phyloP scores from a whole-genome alignment of 2,113 vertebrate genomes.

The Nerophis lumbriciformis region DNA sequence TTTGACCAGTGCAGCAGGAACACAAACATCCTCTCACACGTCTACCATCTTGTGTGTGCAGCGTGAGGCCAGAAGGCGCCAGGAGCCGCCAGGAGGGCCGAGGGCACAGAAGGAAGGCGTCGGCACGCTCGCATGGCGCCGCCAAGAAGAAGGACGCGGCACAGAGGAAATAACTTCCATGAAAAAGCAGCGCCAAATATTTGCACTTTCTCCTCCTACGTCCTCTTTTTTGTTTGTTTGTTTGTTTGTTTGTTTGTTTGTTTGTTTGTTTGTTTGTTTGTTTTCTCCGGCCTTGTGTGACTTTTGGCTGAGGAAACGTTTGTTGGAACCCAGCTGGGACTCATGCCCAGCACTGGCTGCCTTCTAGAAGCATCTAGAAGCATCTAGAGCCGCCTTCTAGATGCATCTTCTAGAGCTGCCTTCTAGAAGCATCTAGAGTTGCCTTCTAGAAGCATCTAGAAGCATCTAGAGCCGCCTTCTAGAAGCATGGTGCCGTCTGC shows the following conservation, averaged over 20 bases:
- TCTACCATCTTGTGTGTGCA: conserved; percentile 46
- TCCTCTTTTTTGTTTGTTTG: conserved; percentile 55
- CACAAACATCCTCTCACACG: neutral
- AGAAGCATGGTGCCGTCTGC: neutral
- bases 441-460: conserved; percentile 6
- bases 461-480: neutral
- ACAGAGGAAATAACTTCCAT: conserved; percentile 46
- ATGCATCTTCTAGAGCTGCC: no score
- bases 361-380: no score
- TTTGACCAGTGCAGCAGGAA: no score
- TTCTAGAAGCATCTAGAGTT: no score
- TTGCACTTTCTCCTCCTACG: conserved; percentile 76
- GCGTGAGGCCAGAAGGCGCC: conserved; percentile 63
- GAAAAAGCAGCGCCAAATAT: conserved; percentile 68
- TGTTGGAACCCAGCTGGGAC: conserved; percentile 18
- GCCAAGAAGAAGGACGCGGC: conserved; percentile 52
- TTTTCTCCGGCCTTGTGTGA: conserved; percentile 32
- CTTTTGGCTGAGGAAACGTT: conserved; percentile 50
- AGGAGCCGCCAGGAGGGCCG: conserved; percentile 63
- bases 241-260: conserved; percentile 37
- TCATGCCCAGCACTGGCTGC: no score
- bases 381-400: no score
- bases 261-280: conserved; percentile 43
- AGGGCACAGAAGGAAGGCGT: conserved; percentile 60
- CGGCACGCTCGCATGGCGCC: conserved; percentile 52